Evolutionary conservation across 35 echinoderm and acorn worm genomes (phyloP), one percentile per base, ranked within the genome.

Genomic region (Holothuria glaberrima): DNA sequence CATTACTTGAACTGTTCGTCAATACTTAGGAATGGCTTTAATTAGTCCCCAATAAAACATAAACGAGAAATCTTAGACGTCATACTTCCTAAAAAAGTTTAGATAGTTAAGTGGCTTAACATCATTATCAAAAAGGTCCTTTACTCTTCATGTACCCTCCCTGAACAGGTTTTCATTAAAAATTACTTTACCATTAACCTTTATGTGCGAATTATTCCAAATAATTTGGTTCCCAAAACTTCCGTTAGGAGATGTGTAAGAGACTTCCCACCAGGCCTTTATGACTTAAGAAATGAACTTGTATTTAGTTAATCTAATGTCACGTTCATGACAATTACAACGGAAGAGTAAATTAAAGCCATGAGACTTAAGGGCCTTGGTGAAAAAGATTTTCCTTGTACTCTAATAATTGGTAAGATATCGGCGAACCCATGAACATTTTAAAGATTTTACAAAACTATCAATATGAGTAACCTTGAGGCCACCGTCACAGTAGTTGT

Each of bases 171-270:
- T n/a, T 68, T 68, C 30, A 68, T 68, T 12, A 68, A 68, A 68
- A 10, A 68, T 10, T 0, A 28, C 64, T 68, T 32, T 68, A 6
- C n/a, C 64, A 10, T 32, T 68, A 24, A 68, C 13, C 6, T 28
- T 26, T 6, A 25, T 14, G n/a, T 68, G n/a, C n/a, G n/a, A 28
- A 26, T 68, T 28, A 9, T 28, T 28, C n/a, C 30, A 28, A 9
- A 68, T 68, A 68, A 68, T 68, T 12, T 68, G 64, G 22, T 68
- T 32, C 12, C 64, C 64, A 68, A 68, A 68, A 68, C 22, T 68
- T 68, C 22, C 12, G 18, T 1, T 10, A 26, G 64, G n/a, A 68
- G 30, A 10, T 68, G 64, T 68, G 12, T 4, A 68, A n/a, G 64
- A 21, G 7, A 12, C 9, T 21, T 68, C 64, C 5, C 24, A 68